Conservation (phyloP, 2,113 vertebrate species). For the Pelecanoides urinatrix region DNA sequence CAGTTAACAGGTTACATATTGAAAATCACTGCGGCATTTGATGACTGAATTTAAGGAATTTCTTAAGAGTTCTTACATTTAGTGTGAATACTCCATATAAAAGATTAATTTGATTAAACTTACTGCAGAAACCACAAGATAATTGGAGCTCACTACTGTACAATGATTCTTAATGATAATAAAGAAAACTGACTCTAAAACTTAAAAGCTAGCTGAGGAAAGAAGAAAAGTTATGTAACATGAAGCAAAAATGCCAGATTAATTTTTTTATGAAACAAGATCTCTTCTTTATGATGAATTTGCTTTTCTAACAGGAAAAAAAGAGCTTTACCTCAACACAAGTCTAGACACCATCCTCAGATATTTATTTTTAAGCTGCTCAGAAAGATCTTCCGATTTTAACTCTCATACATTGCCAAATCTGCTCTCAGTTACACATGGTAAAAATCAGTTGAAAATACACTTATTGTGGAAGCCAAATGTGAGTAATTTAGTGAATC, state of each 20-base stretch:
- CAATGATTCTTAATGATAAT: not conserved
- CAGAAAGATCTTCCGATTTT: not conserved
- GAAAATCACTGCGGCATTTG: not conserved
- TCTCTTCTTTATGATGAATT: not conserved
- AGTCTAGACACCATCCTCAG: conserved; percentile 20
- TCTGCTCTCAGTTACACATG: conserved; percentile 14
- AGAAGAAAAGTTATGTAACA: not conserved
- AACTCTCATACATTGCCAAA: conserved; percentile 1
- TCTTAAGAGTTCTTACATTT: not conserved
- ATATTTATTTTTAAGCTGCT: conserved; percentile 37
- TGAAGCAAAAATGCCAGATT: not conserved
- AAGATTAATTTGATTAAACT: not conserved
- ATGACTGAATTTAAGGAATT: not conserved
- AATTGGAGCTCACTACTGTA: not conserved
- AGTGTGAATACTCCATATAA: not conserved
- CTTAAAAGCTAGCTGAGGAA: not conserved
- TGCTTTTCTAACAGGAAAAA: not conserved
- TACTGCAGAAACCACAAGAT: not conserved
- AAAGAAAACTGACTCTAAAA: not conserved
- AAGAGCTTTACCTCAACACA: not conserved
- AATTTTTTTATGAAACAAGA: not conserved
- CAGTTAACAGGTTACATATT: not conserved
- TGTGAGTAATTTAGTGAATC: not conserved
- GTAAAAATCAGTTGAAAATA: conserved; percentile 36
- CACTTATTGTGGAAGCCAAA: conserved; percentile 8